Evolutionary conservation across 2,888 invertebrate genomes (phyloP).

Genomic region (Ochlodes sylvanus): DNA sequence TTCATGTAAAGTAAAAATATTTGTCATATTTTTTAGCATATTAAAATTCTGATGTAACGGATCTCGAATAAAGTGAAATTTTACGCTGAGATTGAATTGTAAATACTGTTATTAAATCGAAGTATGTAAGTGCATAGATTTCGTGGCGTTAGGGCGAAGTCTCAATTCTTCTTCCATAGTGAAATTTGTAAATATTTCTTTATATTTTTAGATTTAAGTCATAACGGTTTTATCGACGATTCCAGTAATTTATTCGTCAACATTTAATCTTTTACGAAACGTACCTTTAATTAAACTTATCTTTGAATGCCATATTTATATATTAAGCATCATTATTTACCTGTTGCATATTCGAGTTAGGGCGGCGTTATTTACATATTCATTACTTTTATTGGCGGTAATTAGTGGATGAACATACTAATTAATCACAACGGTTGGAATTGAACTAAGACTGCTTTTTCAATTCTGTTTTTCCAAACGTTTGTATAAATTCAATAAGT

Average conservation of each 20-base stretch:
- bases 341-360: slow-evolving; percentile 54
- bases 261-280: slow-evolving; percentile 79
- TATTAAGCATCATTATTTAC: slow-evolving; percentile 76
- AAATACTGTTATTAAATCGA: slow-evolving; percentile 79
- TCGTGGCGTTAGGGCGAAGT: slow-evolving; percentile 66
- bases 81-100: slow-evolving; percentile 72
- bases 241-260: slow-evolving; percentile 78
- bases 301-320: slow-evolving; percentile 83
- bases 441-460: slow-evolving; percentile 82
- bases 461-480: slow-evolving; percentile 59
- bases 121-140: slow-evolving; percentile 70
- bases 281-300: slow-evolving; percentile 81
- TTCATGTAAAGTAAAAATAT: slow-evolving; percentile 52
- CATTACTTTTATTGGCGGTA: slow-evolving; percentile 52
- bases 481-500: slow-evolving; percentile 49
- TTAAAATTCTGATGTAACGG: slow-evolving; percentile 56
- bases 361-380: slow-evolving; percentile 48
- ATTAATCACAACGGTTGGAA: slow-evolving; percentile 67
- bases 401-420: slow-evolving; percentile 54
- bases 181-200: slow-evolving; percentile 84
- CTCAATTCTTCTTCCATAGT: slow-evolving; percentile 82
- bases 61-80: slow-evolving; percentile 69
- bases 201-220: slow-evolving; percentile 68
- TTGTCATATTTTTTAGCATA: slow-evolving; percentile 59
- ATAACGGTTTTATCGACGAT: slow-evolving; percentile 77